These are phyloP conservation scores for Isurus oxyrinchus DNA, from an alignment of 2,113 vertebrate genomes.

Conservation along the genomic window DNA sequence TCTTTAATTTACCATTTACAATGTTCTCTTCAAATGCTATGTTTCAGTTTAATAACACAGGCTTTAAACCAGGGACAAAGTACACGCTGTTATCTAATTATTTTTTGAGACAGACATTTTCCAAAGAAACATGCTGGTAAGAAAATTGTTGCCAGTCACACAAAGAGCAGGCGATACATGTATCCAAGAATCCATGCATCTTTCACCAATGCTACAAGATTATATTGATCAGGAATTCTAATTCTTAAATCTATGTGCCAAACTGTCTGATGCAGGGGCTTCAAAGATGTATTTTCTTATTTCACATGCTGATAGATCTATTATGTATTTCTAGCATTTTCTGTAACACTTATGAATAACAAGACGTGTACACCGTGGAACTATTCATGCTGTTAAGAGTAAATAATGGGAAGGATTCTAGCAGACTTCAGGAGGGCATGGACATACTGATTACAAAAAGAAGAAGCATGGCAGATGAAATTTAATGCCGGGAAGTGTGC, in stretches of 20 bases:
- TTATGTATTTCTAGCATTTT: not conserved
- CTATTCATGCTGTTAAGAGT: not conserved
- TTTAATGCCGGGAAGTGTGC: no score
- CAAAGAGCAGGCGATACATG: not conserved
- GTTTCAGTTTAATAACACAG: not conserved
- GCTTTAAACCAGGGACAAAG: not conserved
- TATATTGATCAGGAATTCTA: not conserved
- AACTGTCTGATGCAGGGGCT: not conserved
- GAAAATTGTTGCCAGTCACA: not conserved
- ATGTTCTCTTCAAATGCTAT: not conserved
- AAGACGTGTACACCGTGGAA: not conserved
- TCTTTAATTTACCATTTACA: not conserved
- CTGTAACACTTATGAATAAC: not conserved
- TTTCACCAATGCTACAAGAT: not conserved
- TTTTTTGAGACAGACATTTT: not conserved
- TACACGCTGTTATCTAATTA: not conserved
- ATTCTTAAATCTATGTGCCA: not conserved
- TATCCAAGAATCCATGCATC: not conserved
- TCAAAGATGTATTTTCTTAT: not conserved
- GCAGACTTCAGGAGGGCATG: no score
- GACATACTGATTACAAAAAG: not conserved
- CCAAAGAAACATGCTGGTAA: not conserved
- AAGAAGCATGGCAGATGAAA: not conserved
- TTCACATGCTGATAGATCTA: not conserved
- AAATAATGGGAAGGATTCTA: not conserved